Base-by-base conservation (phyloP, 2,113 vertebrate species). In the Probosciger aterrimus region DNA sequence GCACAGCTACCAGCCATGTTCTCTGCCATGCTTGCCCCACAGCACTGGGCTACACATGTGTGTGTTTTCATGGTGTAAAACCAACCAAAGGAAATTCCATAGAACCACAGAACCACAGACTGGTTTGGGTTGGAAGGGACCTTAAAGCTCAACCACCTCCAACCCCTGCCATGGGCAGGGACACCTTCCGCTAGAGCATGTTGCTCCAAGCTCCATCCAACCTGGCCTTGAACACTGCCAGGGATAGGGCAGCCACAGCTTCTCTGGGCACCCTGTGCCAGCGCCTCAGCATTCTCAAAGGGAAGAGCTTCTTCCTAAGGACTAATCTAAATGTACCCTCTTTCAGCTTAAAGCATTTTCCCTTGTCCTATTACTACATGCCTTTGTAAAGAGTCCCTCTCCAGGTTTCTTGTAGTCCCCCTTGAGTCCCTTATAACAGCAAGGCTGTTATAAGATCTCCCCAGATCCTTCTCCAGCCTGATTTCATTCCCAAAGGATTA, bases 41-140 rank as follows among this genome's bases (percentile, higher is more conserved):
- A 37, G 63, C 3, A 0, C 52, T 0, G 0, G 23, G 41, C 43
- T 35, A 82, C 12, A 2, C 9, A 5, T 2, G 0, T 14, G 25
- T 10, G 49, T 23, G 25, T 41, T 68, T 50, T 7, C 49, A 10
- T 1, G 25, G 78, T 41, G 44, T 64, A 92, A 91, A 95, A 46
- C 33, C 15, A 25, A 92, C 22, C 18, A 53, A 79, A 39, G 0
- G 2, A 57, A 74, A 73, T 68, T 69, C 10, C 57, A 59, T 10
- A 35, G 57, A 59, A 59, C 33, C 57, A 35, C 4, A 59, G 33
- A 59, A 59, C 33, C 57, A 15, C 57, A 59, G 33, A 35, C 33
- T 35, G 57, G 22, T 59, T 59, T 35, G 57, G 57, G 22, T 15
- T 52, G n/a, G 55, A 59, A 35, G 57, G 33, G 33, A 35, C 57